Evolutionary conservation across 2,113 vertebrate genomes (phyloP).

Genomic region (Corythoichthys intestinalis): DNA sequence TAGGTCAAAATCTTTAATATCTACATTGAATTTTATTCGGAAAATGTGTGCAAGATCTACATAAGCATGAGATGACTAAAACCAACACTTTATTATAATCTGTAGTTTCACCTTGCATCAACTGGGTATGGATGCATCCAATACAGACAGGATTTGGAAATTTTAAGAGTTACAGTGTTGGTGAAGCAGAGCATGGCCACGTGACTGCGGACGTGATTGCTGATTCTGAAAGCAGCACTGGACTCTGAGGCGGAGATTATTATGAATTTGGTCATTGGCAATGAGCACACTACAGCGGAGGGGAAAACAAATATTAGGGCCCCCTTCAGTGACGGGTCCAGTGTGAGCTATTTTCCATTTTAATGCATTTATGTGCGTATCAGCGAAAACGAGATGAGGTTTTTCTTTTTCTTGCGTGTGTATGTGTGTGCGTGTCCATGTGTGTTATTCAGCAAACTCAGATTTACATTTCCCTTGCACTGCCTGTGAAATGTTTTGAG

Average conservation of each 20-base stretch:
- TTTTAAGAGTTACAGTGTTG: constrained; percentile 16
- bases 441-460: constrained; percentile 63
- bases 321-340: constrained; percentile 64
- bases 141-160: constrained; percentile 29
- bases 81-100: constrained; percentile 11
- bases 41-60: neutral
- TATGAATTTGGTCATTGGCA: constrained; percentile 77
- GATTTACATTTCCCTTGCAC: constrained; percentile 69
- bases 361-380: constrained; percentile 73
- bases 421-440: constrained; percentile 11
- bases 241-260: constrained; percentile 72
- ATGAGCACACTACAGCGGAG: constrained; percentile 73
- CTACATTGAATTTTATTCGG: neutral
- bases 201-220: constrained; percentile 64
- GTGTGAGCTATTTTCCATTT: constrained; percentile 76
- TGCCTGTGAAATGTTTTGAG: constrained; percentile 72
- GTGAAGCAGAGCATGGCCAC: constrained; percentile 27
- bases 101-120: constrained; percentile 33
- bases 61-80: constrained; percentile 10
- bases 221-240: constrained; percentile 64
- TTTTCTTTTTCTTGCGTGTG: constrained; percentile 35
- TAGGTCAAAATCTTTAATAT: constrained; percentile 19
- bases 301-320: constrained; percentile 76
- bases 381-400: constrained; percentile 59
- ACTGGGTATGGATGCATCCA: constrained; percentile 15